Base-by-base conservation (phyloP, 2,888 invertebrate genomes). In the Acheta domesticus region DNA sequence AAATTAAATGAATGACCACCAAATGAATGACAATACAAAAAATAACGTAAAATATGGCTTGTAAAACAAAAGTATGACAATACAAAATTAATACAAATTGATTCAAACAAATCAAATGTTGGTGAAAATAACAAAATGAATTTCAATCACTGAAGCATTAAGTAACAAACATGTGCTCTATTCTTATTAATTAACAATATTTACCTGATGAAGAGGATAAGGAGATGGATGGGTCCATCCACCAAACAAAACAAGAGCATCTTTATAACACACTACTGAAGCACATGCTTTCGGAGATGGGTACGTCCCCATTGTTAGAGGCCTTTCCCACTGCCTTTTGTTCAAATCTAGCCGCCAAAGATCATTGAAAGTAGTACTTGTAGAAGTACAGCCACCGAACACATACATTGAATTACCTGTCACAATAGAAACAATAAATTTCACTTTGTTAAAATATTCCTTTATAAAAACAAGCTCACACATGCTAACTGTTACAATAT, bases 201-300 rank as follows among this genome's bases (percentile, higher is more conserved):
- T 48, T 83, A 92, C 93, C 86, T 95, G 95, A 86, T 94, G 93
- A 77, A 94, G 90, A 78, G 96, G 96, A 86, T 95, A 92, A 80
- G 94, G 89, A 82, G 96, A 94, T 48, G 97, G 96, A 87, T 96
- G 96, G 16, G 97, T 94, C 96, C 97, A 98, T 11, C 98, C 98
- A 75, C 98, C 98, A 89, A 97, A 98, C 79, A 99, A 88, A 82
- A 96, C 90, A 83, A 98, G 89, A 83, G 90, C 92, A 84, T 96
- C 93, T 83, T 93, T 92, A 87, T 96, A 94, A 83, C 92, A 90
- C n/a, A 97, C 93, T 91, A 98, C 92, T 21, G 96, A 93, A 50
- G 97, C 96, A 86, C 96, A 96, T 78, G 97, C 97, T 88, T 98
- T 98, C 1, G 98, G 98, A 8, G 96, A 96, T 12, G 98, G 98